Evolutionary conservation across 2,888 invertebrate species (phyloP), one percentile per base, ranked within the genome.

Genomic region (Baronia brevicornis): DNA sequence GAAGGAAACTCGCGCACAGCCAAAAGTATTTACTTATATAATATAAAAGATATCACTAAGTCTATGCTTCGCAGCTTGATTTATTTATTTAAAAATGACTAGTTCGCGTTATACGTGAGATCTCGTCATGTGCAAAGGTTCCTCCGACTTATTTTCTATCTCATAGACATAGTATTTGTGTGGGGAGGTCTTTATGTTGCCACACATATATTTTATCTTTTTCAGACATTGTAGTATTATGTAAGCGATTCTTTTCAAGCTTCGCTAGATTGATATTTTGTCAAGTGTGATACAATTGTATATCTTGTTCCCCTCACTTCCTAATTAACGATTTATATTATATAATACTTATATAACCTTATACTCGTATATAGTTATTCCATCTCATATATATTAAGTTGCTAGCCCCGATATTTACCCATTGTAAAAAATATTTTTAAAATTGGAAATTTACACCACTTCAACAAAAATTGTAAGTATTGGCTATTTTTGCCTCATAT

Each of bases 41-140:
- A 37, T 18, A 36, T 10, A 25, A 37, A 36, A 34, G 28, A 35
- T 29, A 30, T 20, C 22, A 33, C 34, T 39, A 36, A 29, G 23
- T 34, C 39, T 39, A 39, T 29, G 28, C 38, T 38, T 36, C 28
- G 36, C 30, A 31, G 11, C 12, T 28, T 33, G 36, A 36, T 39
- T 42, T 44, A 45, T 23, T 36, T 28, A 37, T 37, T 38, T 39
- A 46, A 46, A 51, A 60, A 61, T 63, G 65, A 65, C 63, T 65
- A 65, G 65, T 48, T 49, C 34, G 37, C 43, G 46, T 56, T 50
- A 45, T 38, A 44, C 39, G 41, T 59, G 63, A 65, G 65, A 65
- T 65, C 65, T 56, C 29, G 28, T 28, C 28, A 30, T 31, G 27
- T 26, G 30, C 30, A 27, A 36, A 36, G 34, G 15, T 33, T 31